Base-by-base conservation (phyloP, 2,113 vertebrate species). In the Triplophysa siluroides region DNA sequence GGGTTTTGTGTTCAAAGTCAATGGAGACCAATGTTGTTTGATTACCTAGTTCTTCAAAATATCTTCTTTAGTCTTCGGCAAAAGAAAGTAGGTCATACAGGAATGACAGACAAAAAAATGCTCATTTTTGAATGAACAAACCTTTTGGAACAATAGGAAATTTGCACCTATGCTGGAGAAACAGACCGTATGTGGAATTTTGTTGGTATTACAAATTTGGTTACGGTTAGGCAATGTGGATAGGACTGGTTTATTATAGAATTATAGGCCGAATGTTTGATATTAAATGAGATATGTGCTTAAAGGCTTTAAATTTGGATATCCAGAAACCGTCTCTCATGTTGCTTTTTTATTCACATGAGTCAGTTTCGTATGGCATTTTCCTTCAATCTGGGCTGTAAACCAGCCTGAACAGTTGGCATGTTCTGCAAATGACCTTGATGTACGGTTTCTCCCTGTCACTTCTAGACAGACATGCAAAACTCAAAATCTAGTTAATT, bases 401-500 rank as follows among this genome's bases (percentile, higher is more conserved):
- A 77, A 65, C 62, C 62, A 66, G 26, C 26, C 45, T 29, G 75
- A 77, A 65, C 62, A 77, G 75, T 77, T 77, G 75, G 75, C 26
- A 77, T 65, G 75, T 77, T 52, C 45, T 52, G 74, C 52, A 65
- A 77, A 65, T 77, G 45, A 77, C 62, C 45, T 65, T 66, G 62
- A 65, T 77, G 52, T 76, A 50, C 24, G 5, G 23, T 8, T 76
- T 77, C 75, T 77, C 21, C 62, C 65, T 65, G 75, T 63, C 78
- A 52, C 43, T 72, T 58, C 1, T 26, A 65, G 24, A 47, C 18
- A 62, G 24, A 60, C 66, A 13, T 8, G 14, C 41, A 86, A n/a
- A 84, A 88, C 84, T 90, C 83, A 77, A n/a, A 58, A 43, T 8
- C 16, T 61, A 0, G 41, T 74, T 61, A 12, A 38, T 60, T 43